Percentiles rank a stretch among this genome's conserved stretches.
These are phyloP conservation scores for Andrena haemorrhoa DNA, from an alignment of 2,888 invertebrate species.

Conservation along the genomic window DNA sequence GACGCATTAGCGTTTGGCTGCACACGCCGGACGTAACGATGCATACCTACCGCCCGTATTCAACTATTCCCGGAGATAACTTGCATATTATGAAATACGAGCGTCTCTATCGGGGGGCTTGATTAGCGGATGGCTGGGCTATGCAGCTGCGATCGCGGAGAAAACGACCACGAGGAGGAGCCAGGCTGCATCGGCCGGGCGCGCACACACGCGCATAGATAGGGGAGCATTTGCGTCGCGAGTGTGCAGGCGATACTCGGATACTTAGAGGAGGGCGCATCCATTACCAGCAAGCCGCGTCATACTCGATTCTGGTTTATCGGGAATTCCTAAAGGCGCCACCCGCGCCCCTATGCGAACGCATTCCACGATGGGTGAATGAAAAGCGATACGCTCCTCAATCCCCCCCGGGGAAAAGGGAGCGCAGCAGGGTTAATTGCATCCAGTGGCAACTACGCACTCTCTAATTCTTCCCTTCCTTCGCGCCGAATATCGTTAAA, in stretches of 20 bases:
- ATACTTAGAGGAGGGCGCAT: conserved; percentile 58
- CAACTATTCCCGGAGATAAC: conserved; percentile 30
- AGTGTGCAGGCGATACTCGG: conserved; percentile 34
- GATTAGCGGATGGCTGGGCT: conserved; percentile 54
- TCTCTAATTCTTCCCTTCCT: not conserved
- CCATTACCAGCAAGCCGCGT: conserved; percentile 61
- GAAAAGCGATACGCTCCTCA: conserved; percentile 45
- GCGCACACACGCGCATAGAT: conserved; percentile 9
- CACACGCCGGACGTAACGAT: conserved; percentile 12
- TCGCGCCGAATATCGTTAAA: not conserved
- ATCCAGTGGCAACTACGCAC: not conserved
- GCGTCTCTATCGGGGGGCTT: conserved; percentile 45
- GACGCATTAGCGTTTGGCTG: conserved; percentile 31
- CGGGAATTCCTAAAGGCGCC: conserved; percentile 67
- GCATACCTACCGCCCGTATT: conserved; percentile 3
- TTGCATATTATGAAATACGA: conserved; percentile 67
- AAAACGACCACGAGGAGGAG: conserved; percentile 31
- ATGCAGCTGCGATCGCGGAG: conserved; percentile 58
- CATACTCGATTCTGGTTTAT: conserved; percentile 69
- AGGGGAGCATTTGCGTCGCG: conserved; percentile 23
- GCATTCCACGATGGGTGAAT: conserved; percentile 46
- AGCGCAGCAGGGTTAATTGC: conserved; percentile 19
- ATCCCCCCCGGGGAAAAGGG: not conserved
- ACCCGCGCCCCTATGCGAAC: conserved; percentile 32
- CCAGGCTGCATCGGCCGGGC: conserved; percentile 1